Evolutionary conservation across 2,797 vertebrate species (phyloP).

Genomic region (Cynodonichthys magdalenae): DNA sequence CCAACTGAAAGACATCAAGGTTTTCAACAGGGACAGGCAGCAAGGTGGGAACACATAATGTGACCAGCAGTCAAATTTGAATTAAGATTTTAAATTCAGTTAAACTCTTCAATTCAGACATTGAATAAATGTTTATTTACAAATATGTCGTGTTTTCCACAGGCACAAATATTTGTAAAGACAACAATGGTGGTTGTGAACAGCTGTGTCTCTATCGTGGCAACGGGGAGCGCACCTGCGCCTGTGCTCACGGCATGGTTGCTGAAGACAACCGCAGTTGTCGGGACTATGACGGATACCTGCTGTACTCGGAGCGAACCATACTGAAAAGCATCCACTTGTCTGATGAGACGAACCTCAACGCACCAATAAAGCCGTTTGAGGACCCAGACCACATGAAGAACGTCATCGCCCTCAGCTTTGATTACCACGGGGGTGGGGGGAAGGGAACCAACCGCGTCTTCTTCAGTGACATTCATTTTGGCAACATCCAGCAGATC

Average conservation of each 20-base stretch:
- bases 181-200: slow-evolving; percentile 91
- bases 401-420: slow-evolving; percentile 95
- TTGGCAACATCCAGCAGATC: slow-evolving; percentile 98
- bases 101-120: background rate
- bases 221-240: slow-evolving; percentile 83
- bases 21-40: slow-evolving; percentile 94
- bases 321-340: slow-evolving; percentile 98
- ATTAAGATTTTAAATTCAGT: background rate
- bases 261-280: slow-evolving; percentile 88
- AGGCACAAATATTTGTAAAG: slow-evolving; percentile 94
- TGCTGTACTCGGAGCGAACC: slow-evolving; percentile 95
- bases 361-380: slow-evolving; percentile 94
- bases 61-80: background rate
- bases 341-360: slow-evolving; percentile 97
- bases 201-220: slow-evolving; percentile 94
- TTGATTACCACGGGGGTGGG: slow-evolving; percentile 90
- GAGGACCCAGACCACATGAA: slow-evolving; percentile 98
- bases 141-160: slow-evolving; percentile 12
- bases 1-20: slow-evolving; percentile 98
- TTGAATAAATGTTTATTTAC: slow-evolving; percentile 5
- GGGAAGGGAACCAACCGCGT: slow-evolving; percentile 91
- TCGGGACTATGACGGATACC: slow-evolving; percentile 94
- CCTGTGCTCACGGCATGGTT: slow-evolving; percentile 95
- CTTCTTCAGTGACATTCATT: slow-evolving; percentile 99
- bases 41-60: slow-evolving; percentile 80